Percentiles rank a stretch among this genome's conserved stretches.
Conservation (phyloP, 1,140 invertebrate genomes). For the Ostrea denselamellosa region DNA sequence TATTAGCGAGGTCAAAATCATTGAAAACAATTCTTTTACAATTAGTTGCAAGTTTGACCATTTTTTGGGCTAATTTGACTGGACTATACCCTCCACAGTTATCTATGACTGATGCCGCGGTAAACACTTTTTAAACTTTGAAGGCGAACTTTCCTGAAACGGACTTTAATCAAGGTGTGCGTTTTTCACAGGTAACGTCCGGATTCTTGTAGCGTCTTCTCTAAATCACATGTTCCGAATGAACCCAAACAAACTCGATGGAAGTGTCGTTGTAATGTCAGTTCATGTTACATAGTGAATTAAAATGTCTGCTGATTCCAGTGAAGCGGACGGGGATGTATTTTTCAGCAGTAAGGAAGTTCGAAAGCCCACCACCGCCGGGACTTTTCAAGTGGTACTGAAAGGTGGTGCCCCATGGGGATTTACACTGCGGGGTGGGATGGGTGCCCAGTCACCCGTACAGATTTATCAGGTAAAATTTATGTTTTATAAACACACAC, state of each 20-base stretch:
- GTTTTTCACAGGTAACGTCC: conserved; percentile 1
- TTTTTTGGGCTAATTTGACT: no score
- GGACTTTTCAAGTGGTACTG: conserved; percentile 58
- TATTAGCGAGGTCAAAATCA: no score
- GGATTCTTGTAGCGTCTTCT: not conserved
- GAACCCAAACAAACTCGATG: conserved; percentile 22
- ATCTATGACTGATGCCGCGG: no score
- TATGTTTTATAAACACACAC: no score
- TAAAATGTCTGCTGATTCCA: conserved; percentile 20
- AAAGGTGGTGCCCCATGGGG: conserved; percentile 67
- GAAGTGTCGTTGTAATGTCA: conserved; percentile 20
- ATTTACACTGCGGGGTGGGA: conserved; percentile 57
- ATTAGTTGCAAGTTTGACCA: no score
- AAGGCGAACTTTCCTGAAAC: conserved; percentile 20
- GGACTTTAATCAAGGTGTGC: conserved; percentile 35
- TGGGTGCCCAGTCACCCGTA: conserved; percentile 57
- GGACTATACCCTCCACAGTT: no score
- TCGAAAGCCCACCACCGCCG: not conserved
- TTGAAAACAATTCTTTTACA: no score
- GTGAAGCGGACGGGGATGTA: not conserved
- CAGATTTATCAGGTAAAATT: conserved; percentile 58
- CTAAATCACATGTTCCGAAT: conserved; percentile 30
- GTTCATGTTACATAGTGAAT: not conserved
- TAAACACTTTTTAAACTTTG: conserved; percentile 30
- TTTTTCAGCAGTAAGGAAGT: not conserved